Evolutionary conservation across 2,797 vertebrate species (phyloP).

Genomic region (Aldrovandia affinis): DNA sequence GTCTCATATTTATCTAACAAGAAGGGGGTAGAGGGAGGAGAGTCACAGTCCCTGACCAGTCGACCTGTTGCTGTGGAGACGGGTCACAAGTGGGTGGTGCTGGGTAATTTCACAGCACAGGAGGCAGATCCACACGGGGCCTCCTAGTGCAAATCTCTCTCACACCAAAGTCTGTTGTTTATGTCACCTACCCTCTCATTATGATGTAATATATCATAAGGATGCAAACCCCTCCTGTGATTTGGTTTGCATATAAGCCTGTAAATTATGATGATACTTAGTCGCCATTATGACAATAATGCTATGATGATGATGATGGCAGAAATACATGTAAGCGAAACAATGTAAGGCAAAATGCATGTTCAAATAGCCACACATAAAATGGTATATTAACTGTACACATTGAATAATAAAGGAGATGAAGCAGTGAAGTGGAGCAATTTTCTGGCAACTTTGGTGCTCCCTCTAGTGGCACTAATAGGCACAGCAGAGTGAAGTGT

Average conservation of each 20-base stretch:
- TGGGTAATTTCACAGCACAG: constrained; percentile 14
- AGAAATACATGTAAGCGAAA: background rate
- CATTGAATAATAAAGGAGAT: background rate
- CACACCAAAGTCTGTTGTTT: background rate
- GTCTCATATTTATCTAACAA: no score
- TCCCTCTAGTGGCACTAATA: constrained; percentile 33
- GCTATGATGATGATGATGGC: background rate
- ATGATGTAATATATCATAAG: background rate
- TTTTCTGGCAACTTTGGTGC: constrained; percentile 10
- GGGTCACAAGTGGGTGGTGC: background rate
- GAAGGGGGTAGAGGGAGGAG: background rate
- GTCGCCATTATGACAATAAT: background rate
- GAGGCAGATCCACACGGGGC: constrained; percentile 20
- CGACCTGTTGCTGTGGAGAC: constrained; percentile 30
- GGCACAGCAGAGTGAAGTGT: constrained; percentile 3
- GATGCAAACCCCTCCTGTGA: background rate
- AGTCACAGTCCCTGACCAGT: constrained; percentile 6
- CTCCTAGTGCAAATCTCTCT: background rate
- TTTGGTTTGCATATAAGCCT: background rate
- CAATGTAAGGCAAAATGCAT: background rate
- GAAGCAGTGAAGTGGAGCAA: background rate
- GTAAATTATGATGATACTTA: no score
- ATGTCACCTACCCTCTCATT: background rate
- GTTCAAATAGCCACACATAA: background rate
- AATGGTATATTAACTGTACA: background rate